A percentile compares a stretch with the other conserved stretches of the same genome.
Evolutionary conservation across 2,113 vertebrate species (phyloP).

Genomic region (Dendrocopos noguchii): DNA sequence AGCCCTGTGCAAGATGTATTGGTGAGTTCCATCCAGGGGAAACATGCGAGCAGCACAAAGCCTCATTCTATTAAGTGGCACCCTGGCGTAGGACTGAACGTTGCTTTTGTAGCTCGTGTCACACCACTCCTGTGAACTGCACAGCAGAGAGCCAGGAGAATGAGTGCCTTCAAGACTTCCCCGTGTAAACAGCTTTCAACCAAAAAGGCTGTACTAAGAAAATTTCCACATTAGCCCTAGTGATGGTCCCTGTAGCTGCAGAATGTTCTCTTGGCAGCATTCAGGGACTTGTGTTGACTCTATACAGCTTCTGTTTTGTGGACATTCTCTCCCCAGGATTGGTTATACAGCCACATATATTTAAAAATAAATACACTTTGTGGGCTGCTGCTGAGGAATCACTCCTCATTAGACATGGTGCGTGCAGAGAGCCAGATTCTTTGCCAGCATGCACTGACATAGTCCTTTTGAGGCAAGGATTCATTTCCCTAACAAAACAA

Average conservation of each 20-base stretch:
- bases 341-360: background rate
- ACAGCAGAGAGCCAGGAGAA: background rate
- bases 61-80: background rate
- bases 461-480: background rate
- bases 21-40: background rate
- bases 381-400: background rate
- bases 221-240: background rate
- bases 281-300: background rate
- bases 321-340: background rate
- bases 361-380: background rate
- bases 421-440: background rate
- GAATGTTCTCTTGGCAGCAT: background rate
- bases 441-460: background rate
- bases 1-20: background rate
- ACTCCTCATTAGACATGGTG: background rate
- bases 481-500: background rate
- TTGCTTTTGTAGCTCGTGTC: background rate
- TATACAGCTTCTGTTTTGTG: background rate
- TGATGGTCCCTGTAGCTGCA: background rate
- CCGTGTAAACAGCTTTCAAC: background rate
- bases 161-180: background rate
- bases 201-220: background rate
- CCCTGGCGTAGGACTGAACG: background rate
- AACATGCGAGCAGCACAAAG: background rate
- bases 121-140: background rate